Evolutionary conservation across 1,140 invertebrate species (phyloP).

Genomic region (Drosophila mayri): DNA sequence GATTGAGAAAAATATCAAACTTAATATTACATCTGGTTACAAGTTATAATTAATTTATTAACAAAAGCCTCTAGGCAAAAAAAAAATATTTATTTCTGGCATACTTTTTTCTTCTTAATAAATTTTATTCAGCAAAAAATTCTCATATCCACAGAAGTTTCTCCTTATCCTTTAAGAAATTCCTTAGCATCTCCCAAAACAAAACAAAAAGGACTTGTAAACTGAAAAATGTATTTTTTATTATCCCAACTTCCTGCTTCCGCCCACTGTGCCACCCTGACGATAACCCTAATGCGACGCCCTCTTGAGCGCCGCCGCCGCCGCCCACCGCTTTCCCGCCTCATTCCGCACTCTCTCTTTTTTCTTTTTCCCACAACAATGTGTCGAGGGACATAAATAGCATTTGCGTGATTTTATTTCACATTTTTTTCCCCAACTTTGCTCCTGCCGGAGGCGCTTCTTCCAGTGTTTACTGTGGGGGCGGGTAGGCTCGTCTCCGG

Average conservation of each 20-base stretch:
- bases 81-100: too few relatives aligned
- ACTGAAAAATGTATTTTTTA: slow-evolving; percentile 10
- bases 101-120: too few relatives aligned
- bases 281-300: slow-evolving; percentile 63
- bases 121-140: background rate
- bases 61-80: too few relatives aligned
- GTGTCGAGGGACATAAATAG: slow-evolving; percentile 62
- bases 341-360: too few relatives aligned
- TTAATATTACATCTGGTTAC: too few relatives aligned
- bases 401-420: slow-evolving; percentile 78
- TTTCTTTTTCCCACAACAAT: too few relatives aligned
- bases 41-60: too few relatives aligned
- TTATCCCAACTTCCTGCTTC: slow-evolving; percentile 4
- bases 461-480: slow-evolving; percentile 19
- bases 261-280: slow-evolving; percentile 26
- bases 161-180: background rate
- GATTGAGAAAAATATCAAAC: too few relatives aligned
- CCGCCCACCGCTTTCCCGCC: slow-evolving; percentile 12
- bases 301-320: slow-evolving; percentile 33
- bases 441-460: slow-evolving; percentile 27
- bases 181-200: background rate
- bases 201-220: background rate
- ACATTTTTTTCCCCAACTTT: slow-evolving; percentile 45
- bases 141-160: background rate
- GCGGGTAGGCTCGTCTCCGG: slow-evolving; percentile 36